Conservation (phyloP, 2,888 invertebrate species). For the Hyles lineata region DNA sequence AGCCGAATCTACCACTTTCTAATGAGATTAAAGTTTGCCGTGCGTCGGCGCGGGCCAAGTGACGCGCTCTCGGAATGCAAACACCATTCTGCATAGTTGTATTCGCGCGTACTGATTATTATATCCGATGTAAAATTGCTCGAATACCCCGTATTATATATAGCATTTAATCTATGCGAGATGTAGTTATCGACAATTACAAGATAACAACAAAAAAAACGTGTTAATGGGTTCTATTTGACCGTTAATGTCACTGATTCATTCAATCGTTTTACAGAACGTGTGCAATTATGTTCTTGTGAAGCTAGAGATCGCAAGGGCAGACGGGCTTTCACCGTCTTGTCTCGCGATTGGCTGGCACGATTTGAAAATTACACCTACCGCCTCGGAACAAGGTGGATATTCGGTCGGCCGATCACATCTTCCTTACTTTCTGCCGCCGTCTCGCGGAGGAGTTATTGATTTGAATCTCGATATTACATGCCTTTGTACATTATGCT, state of each 20-base stretch:
- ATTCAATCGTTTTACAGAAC: slow-evolving; percentile 70
- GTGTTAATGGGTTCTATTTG: slow-evolving; percentile 47
- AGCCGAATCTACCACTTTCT: slow-evolving; percentile 79
- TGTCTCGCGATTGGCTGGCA: slow-evolving; percentile 55
- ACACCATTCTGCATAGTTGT: slow-evolving; percentile 56
- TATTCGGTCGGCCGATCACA: slow-evolving; percentile 54
- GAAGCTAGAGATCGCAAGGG: slow-evolving; percentile 78
- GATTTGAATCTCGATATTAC: slow-evolving; percentile 63
- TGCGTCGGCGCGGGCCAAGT: slow-evolving; percentile 56
- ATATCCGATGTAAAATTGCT: slow-evolving; percentile 55
- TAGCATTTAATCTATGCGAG: slow-evolving; percentile 34
- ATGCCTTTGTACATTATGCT: slow-evolving; percentile 55
- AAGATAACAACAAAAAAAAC: slow-evolving; percentile 45
- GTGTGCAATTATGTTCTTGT: slow-evolving; percentile 74
- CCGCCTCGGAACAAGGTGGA: slow-evolving; percentile 57
- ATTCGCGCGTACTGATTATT: slow-evolving; percentile 57
- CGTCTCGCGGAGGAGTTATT: slow-evolving; percentile 66
- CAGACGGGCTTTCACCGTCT: slow-evolving; percentile 79
- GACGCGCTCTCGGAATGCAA: slow-evolving; percentile 58
- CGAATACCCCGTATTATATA: slow-evolving; percentile 40
- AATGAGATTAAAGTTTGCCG: slow-evolving; percentile 72
- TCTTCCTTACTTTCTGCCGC: slow-evolving; percentile 68
- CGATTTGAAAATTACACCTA: slow-evolving; percentile 59
- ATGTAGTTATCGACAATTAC: slow-evolving; percentile 40
- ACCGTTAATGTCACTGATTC: slow-evolving; percentile 60